Conservation (phyloP, 2,888 invertebrate genomes). For the Pollenia labialis region DNA sequence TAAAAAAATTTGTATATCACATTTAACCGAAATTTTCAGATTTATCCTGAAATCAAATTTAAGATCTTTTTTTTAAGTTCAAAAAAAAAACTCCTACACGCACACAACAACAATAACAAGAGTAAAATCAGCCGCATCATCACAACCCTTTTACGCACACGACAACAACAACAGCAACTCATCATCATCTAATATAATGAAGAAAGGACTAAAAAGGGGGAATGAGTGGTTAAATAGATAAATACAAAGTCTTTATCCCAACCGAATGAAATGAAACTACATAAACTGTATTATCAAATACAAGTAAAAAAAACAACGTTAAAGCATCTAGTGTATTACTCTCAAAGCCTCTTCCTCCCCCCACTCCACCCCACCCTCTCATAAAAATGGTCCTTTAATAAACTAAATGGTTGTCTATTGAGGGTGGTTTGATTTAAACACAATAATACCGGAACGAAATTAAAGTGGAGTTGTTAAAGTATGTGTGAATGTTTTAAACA, state of each 20-base stretch:
- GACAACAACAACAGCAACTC: not conserved
- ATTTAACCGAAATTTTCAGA: too few species aligned
- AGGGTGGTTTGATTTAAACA: slow-evolving; percentile 53
- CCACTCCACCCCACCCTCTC: not conserved
- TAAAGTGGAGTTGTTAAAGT: slow-evolving; percentile 66
- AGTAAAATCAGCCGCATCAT: slow-evolving; percentile 11
- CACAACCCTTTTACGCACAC: slow-evolving; percentile 64
- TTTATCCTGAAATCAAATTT: too few species aligned
- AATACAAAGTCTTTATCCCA: slow-evolving; percentile 62
- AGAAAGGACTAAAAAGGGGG: slow-evolving; percentile 14
- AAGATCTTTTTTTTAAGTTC: too few species aligned
- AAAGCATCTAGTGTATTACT: slow-evolving; percentile 50
- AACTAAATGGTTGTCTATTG: slow-evolving; percentile 63
- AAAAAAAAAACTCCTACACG: not conserved
- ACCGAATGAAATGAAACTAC: slow-evolving; percentile 71
- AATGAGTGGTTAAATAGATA: slow-evolving; percentile 55
- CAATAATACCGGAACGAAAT: slow-evolving; percentile 70
- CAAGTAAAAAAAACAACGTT: not conserved
- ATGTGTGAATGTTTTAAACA: slow-evolving; percentile 8
- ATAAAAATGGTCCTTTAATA: slow-evolving; percentile 60
- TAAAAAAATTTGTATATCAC: too few species aligned
- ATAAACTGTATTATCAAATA: slow-evolving; percentile 53
- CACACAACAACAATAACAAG: slow-evolving; percentile 26
- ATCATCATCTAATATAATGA: slow-evolving; percentile 24
- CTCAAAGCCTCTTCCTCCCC: slow-evolving; percentile 21